Base-by-base conservation (phyloP, 2,113 vertebrate genomes). In the Amia ocellicauda region DNA sequence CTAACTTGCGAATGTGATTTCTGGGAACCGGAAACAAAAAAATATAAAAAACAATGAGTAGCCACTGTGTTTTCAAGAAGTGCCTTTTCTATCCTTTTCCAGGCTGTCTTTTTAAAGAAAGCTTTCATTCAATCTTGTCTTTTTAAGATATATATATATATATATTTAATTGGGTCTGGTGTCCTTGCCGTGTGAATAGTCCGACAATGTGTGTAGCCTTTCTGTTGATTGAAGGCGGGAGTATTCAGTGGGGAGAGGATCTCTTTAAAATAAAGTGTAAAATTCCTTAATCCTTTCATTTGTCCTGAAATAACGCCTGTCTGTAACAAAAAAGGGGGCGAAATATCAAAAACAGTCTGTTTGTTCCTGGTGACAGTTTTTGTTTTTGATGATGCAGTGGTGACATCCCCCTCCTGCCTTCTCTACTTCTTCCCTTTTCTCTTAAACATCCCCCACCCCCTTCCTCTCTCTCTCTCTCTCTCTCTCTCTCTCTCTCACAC, bases 161-260 rank as follows among this genome's bases (percentile, higher is more conserved):
- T 11, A 5, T 11, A 56, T 29, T 28, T 56, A 58, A 58, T 58
- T 41, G 31, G 56, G 17, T 29, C 22, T 20, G 36, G 56, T 40
- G 31, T 20, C 20, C 20, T 41, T 11, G 11, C 29, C 29, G 40
- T 58, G 22, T 40, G 31, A 58, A 58, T 40, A 11, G 29, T 40
- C n/a, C 56, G 40, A 20, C 29, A 22, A 40, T 40, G 22, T 58
- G 56, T 58, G 29, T 58, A 66, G 58, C 68, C 49, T 79, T 69
- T 78, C 70, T 72, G 58, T 68, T 69, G 36, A 62, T 64, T 75
- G 66, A 58, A 66, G 57, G 42, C 24, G 42, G 16, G 63, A 58
- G 55, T 61, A 58, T 67, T 71, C 8, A 27, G 43, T 43, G 60
- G 49, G 63, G 42, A 66, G 55, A 58, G 57, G 55, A 61, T 66